Percentiles rank a stretch among this genome's conserved stretches.
These are phyloP conservation scores for Murina feae DNA, from an alignment of 2,113 vertebrate genomes.

Conservation along the genomic window DNA sequence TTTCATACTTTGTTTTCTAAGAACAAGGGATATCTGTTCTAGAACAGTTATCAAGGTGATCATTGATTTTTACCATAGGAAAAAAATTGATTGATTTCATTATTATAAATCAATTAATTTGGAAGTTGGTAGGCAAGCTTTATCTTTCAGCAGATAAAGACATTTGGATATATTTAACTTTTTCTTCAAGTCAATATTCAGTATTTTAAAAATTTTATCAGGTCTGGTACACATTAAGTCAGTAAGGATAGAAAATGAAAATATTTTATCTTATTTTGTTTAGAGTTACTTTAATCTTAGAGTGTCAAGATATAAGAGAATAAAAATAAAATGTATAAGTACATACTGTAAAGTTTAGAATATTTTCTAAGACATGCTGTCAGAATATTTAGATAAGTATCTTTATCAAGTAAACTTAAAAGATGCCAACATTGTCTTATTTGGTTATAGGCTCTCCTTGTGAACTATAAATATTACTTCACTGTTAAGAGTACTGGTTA, in stretches of 20 bases:
- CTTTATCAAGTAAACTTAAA: neutral
- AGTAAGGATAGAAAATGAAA: neutral
- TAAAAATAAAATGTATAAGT: constrained; percentile 47
- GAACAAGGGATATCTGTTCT: neutral
- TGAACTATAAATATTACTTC: constrained; percentile 28
- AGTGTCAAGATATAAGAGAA: constrained; percentile 23
- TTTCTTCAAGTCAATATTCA: neutral
- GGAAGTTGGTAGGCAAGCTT: neutral
- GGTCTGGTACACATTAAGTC: neutral
- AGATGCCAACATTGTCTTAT: constrained; percentile 8
- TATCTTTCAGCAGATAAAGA: neutral
- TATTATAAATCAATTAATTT: neutral
- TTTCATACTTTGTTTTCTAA: neutral
- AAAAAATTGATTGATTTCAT: neutral
- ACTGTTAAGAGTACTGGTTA: neutral
- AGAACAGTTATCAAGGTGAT: neutral
- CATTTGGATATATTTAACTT: constrained; percentile 6
- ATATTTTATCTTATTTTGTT: neutral
- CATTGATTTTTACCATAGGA: neutral
- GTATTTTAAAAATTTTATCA: neutral
- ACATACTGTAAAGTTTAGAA: constrained; percentile 19
- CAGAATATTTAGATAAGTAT: constrained; percentile 34
- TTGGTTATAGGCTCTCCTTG: constrained; percentile 27
- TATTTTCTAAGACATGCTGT: constrained; percentile 34
- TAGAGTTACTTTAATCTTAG: constrained; percentile 37